Base-by-base conservation (phyloP, 1,140 invertebrate genomes). In the Mizuhopecten yessoensis region DNA sequence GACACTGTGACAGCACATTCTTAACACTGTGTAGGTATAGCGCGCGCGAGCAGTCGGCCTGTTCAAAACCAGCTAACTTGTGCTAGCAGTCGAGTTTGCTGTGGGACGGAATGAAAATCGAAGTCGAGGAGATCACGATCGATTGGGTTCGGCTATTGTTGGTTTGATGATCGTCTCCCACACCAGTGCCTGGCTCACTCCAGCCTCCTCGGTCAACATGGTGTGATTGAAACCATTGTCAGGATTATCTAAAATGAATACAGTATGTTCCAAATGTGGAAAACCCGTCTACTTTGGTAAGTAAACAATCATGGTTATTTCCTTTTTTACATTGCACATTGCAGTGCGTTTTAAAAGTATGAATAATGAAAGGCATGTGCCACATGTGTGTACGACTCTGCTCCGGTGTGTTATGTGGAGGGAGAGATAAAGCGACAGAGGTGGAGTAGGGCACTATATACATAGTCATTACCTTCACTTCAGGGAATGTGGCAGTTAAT, bases 181-280 rank as follows among this genome's bases (percentile, higher is more conserved):
- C 36, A 39, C 36, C n/a, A 45, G 42, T 75, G n/a, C 57, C 36
- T 5, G 57, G 23, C 57, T 75, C 57, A 29, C 11, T n/a, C n/a
- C n/a, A 29, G 23, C 57, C n/a, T 75, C 57, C 57, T 29, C n/a
- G 57, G 57, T 29, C 23, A 75, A n/a, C 23, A 75, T 75, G 57
- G n/a, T n/a, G 57, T 75, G 57, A 75, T 75, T 75, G 23, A 0
- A 9, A 29, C 57, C 57, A 17, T 75, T 39, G 5, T 75, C 11
- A n/a, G 57, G 57, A 75, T 75, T 75, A 75, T 75, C 17, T 75
- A 75, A n/a, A 75, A 75, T 75, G 57, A 75, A 75, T 75, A 29
- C 57, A 75, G 57, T 75, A 75, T 75, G 57, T 75, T 75, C 57
- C 57, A 75, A 75, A 75, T 75, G 57, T 75, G 57, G n/a, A 75